phyloP scores from a whole-genome alignment of 2,888 invertebrate species.

The Polyommatus icarus region DNA sequence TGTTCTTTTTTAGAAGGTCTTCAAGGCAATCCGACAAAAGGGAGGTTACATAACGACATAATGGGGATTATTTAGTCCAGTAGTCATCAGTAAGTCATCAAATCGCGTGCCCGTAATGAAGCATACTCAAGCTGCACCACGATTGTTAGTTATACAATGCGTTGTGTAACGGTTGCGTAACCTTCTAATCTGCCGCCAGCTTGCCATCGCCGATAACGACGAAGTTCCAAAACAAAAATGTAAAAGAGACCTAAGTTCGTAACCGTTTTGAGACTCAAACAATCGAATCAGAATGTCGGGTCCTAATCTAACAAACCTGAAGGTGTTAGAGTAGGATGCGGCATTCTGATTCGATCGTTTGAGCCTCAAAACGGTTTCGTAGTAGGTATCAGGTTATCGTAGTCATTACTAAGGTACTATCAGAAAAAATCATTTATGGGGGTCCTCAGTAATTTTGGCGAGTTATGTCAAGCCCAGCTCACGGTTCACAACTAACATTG shows the following conservation, averaged over 20 bases:
- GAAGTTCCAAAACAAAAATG: not conserved
- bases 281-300: too few relatives aligned
- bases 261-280: too few relatives aligned
- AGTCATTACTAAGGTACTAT: too few relatives aligned
- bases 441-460: too few relatives aligned
- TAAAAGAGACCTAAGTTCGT: too few relatives aligned
- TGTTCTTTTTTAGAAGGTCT: not conserved
- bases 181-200: conserved; percentile 17
- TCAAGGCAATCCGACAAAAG: not conserved
- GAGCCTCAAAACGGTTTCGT: too few relatives aligned
- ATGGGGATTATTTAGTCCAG: conserved; percentile 16
- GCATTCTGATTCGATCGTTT: too few relatives aligned
- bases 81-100: conserved; percentile 11
- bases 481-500: too few relatives aligned
- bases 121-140: conserved; percentile 11
- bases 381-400: not conserved
- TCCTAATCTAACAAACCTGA: too few relatives aligned
- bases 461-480: too few relatives aligned
- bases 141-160: conserved; percentile 16
- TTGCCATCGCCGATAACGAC: not conserved
- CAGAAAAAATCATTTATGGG: too few relatives aligned
- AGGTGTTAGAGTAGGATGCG: too few relatives aligned
- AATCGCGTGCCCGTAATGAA: conserved; percentile 17
- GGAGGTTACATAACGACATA: not conserved
- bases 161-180: conserved; percentile 12